Evolutionary conservation across 2,888 invertebrate genomes (phyloP), one percentile per base, ranked within the genome.

Genomic region (Lissocephala sabroskyi): DNA sequence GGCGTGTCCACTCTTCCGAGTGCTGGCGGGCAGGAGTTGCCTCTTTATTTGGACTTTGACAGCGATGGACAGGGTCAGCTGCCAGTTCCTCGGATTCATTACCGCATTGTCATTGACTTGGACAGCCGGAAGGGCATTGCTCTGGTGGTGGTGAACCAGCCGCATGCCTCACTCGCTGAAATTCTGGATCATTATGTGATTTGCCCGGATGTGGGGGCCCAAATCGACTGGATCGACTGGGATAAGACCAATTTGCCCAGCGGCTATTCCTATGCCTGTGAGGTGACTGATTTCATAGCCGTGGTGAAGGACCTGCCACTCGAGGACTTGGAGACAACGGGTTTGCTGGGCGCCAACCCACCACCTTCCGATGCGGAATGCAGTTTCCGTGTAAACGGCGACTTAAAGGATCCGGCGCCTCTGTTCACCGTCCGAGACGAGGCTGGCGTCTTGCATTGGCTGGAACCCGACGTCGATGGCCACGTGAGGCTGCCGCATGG

Each of bases 91-190:
- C 82, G 83, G 47, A 46, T 87, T 2, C 86, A 82, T 47, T 89
- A 87, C 85, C 88, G 88, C 74, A 81, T 88, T 1, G 74, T 88
- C 3, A 85, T 87, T 50, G 86, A 88, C 48, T 79, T 83, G 5
- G 51, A 41, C 2, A 64, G 45, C n/a, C 68, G 82, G 11, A 71
- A 79, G 10, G 73, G 71, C 2, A 46, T 71, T n/a, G 71, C 41
- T 0, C 28, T 71, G 5, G 49, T 89, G 11, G 87, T 87, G 1
- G 79, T 73, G 0, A 83, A 83, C 45, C 80, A 83, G 67, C 81
- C 81, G 0, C 74, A 82, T 55, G 48, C 67, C 23, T 65, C 62
- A 1, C 40, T 73, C 1, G 48, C 64, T 0, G 65, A 81, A 30
- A 63, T 41, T 1, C 36, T 49, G 10, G 33, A 53, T n/a, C 60